phyloP scores from a whole-genome alignment of 2,113 vertebrate species.

The Poicephalus meyeri region DNA sequence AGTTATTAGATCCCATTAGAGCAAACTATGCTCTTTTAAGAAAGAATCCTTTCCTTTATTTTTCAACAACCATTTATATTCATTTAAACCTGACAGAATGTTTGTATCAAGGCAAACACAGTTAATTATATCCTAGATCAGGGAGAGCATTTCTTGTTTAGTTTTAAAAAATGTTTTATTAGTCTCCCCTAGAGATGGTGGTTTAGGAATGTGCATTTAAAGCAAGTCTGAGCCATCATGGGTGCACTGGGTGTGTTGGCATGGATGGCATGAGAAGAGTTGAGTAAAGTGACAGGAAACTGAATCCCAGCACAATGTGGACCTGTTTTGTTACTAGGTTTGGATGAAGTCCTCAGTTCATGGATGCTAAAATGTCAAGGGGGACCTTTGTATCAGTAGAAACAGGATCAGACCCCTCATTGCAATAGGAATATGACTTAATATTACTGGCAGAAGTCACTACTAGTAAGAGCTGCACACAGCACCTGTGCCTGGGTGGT shows the following conservation, averaged over 20 bases:
- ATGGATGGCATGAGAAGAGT: neutral
- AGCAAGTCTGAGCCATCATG: neutral
- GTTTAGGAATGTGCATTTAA: neutral
- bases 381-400: neutral
- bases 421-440: neutral
- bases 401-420: neutral
- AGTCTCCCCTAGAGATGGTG: constrained; percentile 2
- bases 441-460: neutral
- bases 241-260: neutral
- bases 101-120: constrained; percentile 34
- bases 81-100: constrained; percentile 50
- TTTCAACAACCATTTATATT: constrained; percentile 48
- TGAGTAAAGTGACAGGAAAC: neutral
- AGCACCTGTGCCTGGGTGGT: neutral
- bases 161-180: neutral
- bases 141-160: constrained; percentile 26
- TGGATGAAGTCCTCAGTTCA: neutral
- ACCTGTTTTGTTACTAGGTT: neutral
- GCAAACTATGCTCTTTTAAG: constrained; percentile 45
- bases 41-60: constrained; percentile 49
- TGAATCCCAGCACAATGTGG: neutral
- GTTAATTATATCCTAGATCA: constrained; percentile 50
- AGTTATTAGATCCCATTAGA: constrained; percentile 70
- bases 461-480: neutral
- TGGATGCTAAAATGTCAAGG: neutral